phyloP scores from a whole-genome alignment of 2,113 vertebrate genomes.

The Psilopsiagon aurifrons region DNA sequence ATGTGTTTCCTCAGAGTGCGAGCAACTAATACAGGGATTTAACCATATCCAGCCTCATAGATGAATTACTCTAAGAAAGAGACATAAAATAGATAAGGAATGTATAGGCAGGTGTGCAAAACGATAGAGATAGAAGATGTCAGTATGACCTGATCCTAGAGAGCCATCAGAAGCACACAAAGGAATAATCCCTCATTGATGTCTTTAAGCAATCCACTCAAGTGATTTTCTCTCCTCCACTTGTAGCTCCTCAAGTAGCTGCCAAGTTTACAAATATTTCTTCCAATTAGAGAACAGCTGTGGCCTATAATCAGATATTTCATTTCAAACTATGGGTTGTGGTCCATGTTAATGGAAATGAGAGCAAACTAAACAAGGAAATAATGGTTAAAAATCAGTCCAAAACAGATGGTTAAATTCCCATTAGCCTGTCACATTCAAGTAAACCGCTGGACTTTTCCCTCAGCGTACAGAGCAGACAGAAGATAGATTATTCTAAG shows the following conservation, averaged over 20 bases:
- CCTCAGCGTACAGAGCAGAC: not conserved
- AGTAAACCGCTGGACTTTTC: not conserved
- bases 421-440: constrained; percentile 26
- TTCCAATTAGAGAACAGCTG: constrained; percentile 37
- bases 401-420: not conserved
- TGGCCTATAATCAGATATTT: constrained; percentile 52
- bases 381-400: not conserved
- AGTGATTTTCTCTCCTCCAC: not conserved
- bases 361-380: constrained; percentile 14
- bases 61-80: not conserved
- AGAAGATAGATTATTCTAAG: not conserved
- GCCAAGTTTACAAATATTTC: constrained; percentile 61
- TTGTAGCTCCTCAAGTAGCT: constrained; percentile 35
- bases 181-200: not conserved
- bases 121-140: not conserved
- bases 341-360: not conserved
- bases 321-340: not conserved
- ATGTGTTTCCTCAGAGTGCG: not conserved
- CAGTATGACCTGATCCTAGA: not conserved
- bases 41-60: not conserved
- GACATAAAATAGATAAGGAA: not conserved
- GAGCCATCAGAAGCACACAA: not conserved
- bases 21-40: not conserved
- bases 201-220: not conserved
- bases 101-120: not conserved